Evolutionary conservation across 2,797 vertebrate genomes (phyloP), one percentile per base, ranked within the genome.

Genomic region (Leptoclinus maculatus): DNA sequence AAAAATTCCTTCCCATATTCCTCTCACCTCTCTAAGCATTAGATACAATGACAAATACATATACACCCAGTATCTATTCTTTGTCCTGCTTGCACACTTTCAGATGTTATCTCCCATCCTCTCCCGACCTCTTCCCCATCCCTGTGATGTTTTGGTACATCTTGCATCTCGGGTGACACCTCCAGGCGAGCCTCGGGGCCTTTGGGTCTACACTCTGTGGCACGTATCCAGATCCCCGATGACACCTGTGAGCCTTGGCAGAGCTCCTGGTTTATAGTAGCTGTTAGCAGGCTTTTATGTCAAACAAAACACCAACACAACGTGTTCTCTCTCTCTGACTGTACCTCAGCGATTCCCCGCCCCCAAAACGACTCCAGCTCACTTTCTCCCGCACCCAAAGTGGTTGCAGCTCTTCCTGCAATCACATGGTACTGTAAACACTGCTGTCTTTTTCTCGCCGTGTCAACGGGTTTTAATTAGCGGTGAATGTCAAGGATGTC

Each of bases 401-500:
- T 78, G 75, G 85, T 70, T 34, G 7, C 79, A 34, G 63, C 82
- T 85, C 84, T 88, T 76, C 74, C 75, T 81, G 78, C 73, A 78
- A 77, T 85, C 83, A 83, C 57, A 60, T 47, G 79, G 84, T 62
- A 80, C 88, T 71, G 85, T 83, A 87, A 90, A 91, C 89, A 89
- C 66, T 0, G 86, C 71, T 76, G 87, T 82, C 89, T 87, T 88
- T 88, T 88, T 85, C 90, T 83, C 84, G 63, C 79, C 83, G 51
- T 81, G 90, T 92, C 90, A 91, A 86, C 77, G 69, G 49, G 66
- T 87, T 92, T 91, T 92, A 91, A 93, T 94, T 93, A 93, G 82
- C 66, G 7, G 72, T 76, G 90, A 94, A 93, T 93, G 93, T 94
- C 93, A 92, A 92, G 91, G 88, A 89, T 88, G 88, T 89, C 90